phyloP scores from a whole-genome alignment of 2,888 invertebrate species.

The Galeopsomyia nigrocyanea region DNA sequence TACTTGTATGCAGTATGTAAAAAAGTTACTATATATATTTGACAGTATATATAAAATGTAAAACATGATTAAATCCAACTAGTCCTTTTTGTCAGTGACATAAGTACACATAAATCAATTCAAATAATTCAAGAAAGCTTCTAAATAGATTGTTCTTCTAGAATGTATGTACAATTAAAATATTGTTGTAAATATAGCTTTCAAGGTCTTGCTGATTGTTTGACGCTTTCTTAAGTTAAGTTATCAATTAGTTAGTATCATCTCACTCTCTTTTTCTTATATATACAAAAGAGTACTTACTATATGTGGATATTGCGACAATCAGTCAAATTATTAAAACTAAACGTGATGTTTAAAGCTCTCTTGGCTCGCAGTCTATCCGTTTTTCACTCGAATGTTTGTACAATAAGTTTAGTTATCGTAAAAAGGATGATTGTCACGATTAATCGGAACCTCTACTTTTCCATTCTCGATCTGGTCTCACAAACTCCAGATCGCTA shows the following conservation, averaged over 20 bases:
- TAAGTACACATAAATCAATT: constrained; percentile 20
- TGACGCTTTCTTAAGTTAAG: constrained; percentile 15
- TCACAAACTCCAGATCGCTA: constrained; percentile 74
- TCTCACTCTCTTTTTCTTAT: constrained; percentile 24
- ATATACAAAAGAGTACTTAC: constrained; percentile 28
- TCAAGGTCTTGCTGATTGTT: not conserved
- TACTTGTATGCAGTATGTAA: constrained; percentile 1
- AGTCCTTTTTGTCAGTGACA: not conserved
- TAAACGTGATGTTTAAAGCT: constrained; percentile 1
- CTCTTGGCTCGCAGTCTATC: constrained; percentile 30
- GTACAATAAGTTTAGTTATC: constrained; percentile 9
- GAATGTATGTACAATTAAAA: constrained; percentile 21
- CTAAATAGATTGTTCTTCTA: not conserved
- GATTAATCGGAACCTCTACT: constrained; percentile 48
- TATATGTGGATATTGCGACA: constrained; percentile 14
- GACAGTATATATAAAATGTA: not conserved
- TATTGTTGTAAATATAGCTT: not conserved
- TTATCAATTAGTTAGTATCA: not conserved
- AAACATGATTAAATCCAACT: constrained; percentile 5
- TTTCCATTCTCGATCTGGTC: constrained; percentile 63
- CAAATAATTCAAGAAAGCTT: constrained; percentile 25
- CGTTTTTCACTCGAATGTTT: constrained; percentile 14
- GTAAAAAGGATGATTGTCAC: not conserved
- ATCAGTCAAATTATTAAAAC: constrained; percentile 16
- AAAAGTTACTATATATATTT: not conserved